Evolutionary conservation across 2,888 invertebrate species (phyloP), one percentile per base, ranked within the genome.

Genomic region (Quadriops clusia): DNA sequence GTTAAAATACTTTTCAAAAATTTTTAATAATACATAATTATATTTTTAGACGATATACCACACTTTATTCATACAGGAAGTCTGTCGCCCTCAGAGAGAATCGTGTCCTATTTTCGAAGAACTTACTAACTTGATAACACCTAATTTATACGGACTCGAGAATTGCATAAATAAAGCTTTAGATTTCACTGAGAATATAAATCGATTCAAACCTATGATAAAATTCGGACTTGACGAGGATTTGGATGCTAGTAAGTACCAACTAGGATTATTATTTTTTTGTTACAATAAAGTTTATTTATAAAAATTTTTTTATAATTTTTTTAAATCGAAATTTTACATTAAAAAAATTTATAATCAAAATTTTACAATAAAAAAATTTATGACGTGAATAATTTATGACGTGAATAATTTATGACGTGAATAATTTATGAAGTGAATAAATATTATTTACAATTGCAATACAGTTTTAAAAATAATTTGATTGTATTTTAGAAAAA

Each of bases 231-330:
- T 90, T 3, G 83, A 86, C 52, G 62, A 72, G 3, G 71, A 74
- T 38, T 63, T 90, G 23, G 90, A 90, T 54, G 70, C 72, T 49
- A 76, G 80, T 79, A 61, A 61, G 64, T n/a, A n/a, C n/a, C n/a
- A n/a, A n/a, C n/a, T n/a, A n/a, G n/a, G n/a, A n/a, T n/a, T n/a
- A n/a, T n/a, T n/a, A n/a, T n/a, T n/a, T n/a, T n/a, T n/a, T n/a
- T n/a, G n/a, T n/a, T n/a, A n/a, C n/a, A n/a, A n/a, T n/a, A n/a
- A n/a, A n/a, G n/a, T n/a, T n/a, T n/a, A n/a, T n/a, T n/a, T n/a
- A n/a, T n/a, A n/a, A n/a, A n/a, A n/a, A n/a, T n/a, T n/a, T n/a
- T n/a, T n/a, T n/a, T n/a, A n/a, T n/a, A n/a, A n/a, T n/a, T n/a
- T n/a, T n/a, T n/a, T n/a, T n/a, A n/a, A n/a, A n/a, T n/a, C n/a